Evolutionary conservation across 2,113 vertebrate species (phyloP).

Genomic region (Xenopus tropicalis): DNA sequence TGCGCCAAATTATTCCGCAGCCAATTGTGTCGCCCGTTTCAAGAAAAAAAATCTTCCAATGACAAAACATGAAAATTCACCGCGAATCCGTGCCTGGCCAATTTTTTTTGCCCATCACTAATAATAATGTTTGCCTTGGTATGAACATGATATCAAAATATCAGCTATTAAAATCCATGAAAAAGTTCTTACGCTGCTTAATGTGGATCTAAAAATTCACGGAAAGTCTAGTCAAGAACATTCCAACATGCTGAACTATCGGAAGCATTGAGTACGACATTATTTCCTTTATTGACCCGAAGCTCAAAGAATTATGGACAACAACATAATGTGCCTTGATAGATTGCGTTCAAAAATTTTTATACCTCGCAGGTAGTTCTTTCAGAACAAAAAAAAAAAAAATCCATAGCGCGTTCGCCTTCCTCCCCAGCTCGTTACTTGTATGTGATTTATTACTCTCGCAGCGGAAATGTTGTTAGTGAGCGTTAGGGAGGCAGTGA

Average conservation of each 20-base stretch:
- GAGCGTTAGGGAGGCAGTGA: slow-evolving; percentile 75
- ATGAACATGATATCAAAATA: no score
- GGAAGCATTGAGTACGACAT: slow-evolving; percentile 18
- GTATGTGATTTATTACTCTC: slow-evolving; percentile 79
- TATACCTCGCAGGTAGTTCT: slow-evolving; percentile 68
- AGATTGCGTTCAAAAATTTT: slow-evolving; percentile 79
- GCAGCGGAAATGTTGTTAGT: slow-evolving; percentile 77
- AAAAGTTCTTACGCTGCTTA: no score
- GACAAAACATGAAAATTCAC: no score
- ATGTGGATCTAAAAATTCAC: no score
- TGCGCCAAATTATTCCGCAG: no score
- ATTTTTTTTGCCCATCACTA: no score
- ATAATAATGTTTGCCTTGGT: no score
- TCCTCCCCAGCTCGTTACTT: slow-evolving; percentile 73
- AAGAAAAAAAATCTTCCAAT: no score
- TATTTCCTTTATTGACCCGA: slow-evolving; percentile 57
- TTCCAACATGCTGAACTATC: slow-evolving; percentile 47
- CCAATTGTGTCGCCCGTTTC: no score
- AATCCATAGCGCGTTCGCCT: slow-evolving; percentile 71
- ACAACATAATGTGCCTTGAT: slow-evolving; percentile 70
- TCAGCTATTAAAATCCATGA: no score
- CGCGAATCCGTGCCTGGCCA: no score
- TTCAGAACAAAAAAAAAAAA: slow-evolving; percentile 49
- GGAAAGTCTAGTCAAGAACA: no score
- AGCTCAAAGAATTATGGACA: slow-evolving; percentile 30